Evolutionary conservation across 2,888 invertebrate species (phyloP).

Genomic region (Caenorhabditis panamensis): DNA sequence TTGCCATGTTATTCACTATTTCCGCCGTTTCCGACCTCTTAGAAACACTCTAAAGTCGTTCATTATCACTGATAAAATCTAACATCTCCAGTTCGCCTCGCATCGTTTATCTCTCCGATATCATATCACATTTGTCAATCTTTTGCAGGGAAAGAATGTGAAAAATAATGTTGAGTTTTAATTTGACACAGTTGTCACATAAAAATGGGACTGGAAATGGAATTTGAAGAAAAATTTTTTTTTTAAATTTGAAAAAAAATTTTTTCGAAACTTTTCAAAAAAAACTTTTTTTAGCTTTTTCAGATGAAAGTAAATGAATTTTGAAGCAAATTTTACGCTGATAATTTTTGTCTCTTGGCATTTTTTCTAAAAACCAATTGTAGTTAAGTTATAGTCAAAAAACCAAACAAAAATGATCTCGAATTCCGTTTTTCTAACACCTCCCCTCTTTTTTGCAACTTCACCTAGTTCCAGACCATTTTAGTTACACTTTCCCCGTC

Average conservation of each 20-base stretch:
- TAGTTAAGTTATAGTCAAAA: not conserved
- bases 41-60: not conserved
- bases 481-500: conserved; percentile 5
- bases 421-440: no score
- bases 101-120: not conserved
- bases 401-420: not conserved
- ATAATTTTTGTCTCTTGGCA: not conserved
- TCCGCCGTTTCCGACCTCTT: not conserved
- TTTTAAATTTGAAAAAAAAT: no score
- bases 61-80: conserved; percentile 2
- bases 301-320: no score
- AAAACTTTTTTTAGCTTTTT: not conserved
- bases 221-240: not conserved
- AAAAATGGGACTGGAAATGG: no score
- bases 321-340: not conserved
- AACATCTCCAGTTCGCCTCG: no score
- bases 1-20: no score
- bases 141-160: not conserved
- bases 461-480: no score
- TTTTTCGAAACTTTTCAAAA: not conserved
- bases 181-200: conserved; percentile 4
- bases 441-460: no score
- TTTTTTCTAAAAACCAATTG: not conserved
- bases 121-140: not conserved
- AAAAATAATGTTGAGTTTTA: not conserved